Base-by-base conservation (phyloP, 2,797 vertebrate species). In the Rhinella marina region DNA sequence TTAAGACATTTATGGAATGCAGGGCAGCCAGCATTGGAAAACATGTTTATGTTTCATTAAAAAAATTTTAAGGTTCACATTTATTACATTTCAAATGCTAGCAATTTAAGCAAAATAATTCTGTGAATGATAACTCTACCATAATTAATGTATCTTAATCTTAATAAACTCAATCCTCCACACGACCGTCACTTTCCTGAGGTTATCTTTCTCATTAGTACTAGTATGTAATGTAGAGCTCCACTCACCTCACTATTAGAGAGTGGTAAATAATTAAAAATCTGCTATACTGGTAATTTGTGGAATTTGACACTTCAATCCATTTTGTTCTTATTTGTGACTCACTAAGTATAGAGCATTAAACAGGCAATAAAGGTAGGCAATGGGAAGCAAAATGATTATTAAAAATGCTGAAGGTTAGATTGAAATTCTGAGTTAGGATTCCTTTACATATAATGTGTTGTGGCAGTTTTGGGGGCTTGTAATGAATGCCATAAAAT, bases 71-170 rank as follows among this genome's bases (percentile, higher is more conserved):
- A 29, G 25, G 25, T 16, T 68, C 29, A 68, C 27, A 29, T 29
- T 68, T 7, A 27, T 68, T 29, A 68, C 29, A 29, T 14, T 68
- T 68, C 14, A 29, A 68, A 29, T 68, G 13, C 12, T 68, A 16
- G 66, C 1, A 13, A 7, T 29, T 29, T 27, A 27, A 68, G n/a
- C 25, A 68, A 29, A 68, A 25, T 68, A 68, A 68, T 68, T 29
- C 12, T 25, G 10, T 29, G 3, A n/a, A 68, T 68, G 25, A 25
- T 29, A 68, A 27, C 13, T 27, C 66, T 68, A 14, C 66, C 25
- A 68, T 68, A 68, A 68, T 68, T 68, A 68, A 68, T 27, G 27
- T n/a, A n/a, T n/a, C n/a, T n/a, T n/a, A n/a, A 68, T 68, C n/a
- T 29, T 68, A 68, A 68, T 68, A 5, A 29, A 68, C 66, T 68